Conservation (phyloP, 2,888 invertebrate species). For the Lycaena phlaeas region DNA sequence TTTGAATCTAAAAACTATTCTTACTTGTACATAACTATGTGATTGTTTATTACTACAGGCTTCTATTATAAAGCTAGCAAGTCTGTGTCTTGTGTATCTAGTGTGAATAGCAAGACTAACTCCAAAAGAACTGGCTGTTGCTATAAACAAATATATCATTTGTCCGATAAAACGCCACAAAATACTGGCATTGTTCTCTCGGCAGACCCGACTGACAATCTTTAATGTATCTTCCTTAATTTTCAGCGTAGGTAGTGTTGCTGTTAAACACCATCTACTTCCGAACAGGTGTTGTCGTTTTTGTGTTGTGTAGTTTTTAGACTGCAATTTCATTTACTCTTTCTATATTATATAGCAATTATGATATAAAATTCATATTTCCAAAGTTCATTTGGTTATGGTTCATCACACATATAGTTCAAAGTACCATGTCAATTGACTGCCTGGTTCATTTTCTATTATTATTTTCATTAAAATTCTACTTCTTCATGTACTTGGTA, state of each 20-base stretch:
- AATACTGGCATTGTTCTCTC: slow-evolving; percentile 59
- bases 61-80: slow-evolving; percentile 45
- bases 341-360: background rate
- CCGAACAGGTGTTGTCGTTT: slow-evolving; percentile 14
- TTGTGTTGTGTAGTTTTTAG: slow-evolving; percentile 4
- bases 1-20: background rate
- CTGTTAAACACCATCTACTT: slow-evolving; percentile 14
- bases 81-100: slow-evolving; percentile 45
- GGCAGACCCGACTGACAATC: slow-evolving; percentile 62
- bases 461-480: no score
- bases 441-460: background rate
- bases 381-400: background rate
- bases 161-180: slow-evolving; percentile 73
- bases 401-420: background rate
- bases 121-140: slow-evolving; percentile 69
- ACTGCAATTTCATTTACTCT: background rate
- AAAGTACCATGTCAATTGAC: background rate
- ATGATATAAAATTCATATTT: background rate
- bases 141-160: slow-evolving; percentile 55
- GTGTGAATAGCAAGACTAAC: slow-evolving; percentile 68
- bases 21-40: slow-evolving; percentile 7
- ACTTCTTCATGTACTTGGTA: no score
- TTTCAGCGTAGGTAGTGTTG: slow-evolving; percentile 18
- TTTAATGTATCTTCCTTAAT: slow-evolving; percentile 16
- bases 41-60: slow-evolving; percentile 23